These are phyloP conservation scores for Pectinophora gossypiella DNA, from an alignment of 1,140 invertebrate genomes.

Conservation along the genomic window DNA sequence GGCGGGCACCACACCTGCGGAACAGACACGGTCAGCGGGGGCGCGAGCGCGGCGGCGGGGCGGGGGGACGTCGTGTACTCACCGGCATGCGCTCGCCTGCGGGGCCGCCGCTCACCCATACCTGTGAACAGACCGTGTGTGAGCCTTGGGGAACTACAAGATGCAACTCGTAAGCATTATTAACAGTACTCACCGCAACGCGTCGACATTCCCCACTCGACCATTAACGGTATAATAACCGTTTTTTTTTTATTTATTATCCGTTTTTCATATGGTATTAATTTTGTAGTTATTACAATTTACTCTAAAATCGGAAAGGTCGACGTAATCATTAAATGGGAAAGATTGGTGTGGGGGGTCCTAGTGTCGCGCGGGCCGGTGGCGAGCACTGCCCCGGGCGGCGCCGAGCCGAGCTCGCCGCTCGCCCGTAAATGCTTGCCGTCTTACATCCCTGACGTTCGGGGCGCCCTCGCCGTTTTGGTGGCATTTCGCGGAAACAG, in stretches of 20 bases:
- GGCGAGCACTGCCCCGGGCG: constrained; percentile 9
- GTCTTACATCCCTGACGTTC: constrained; percentile 67
- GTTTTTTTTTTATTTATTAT: too few species aligned
- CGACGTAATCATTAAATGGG: too few species aligned
- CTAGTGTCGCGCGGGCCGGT: constrained; percentile 5
- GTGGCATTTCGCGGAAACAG: constrained; percentile 30
- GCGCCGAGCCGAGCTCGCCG: constrained; percentile 15
- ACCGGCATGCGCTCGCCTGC: constrained; percentile 49
- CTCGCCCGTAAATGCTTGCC: constrained; percentile 64
- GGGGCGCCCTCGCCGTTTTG: constrained; percentile 38
- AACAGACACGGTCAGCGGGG: too few species aligned
- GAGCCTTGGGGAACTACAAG: background rate
- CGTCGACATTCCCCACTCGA: too few species aligned
- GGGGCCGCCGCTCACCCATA: constrained; percentile 35
- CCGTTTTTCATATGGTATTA: too few species aligned
- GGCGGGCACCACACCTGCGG: constrained; percentile 95
- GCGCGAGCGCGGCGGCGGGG: constrained; percentile 96
- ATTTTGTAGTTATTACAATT: too few species aligned
- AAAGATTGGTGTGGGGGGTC: too few species aligned
- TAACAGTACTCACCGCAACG: background rate
- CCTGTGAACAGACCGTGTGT: constrained; percentile 23
- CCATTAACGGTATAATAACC: too few species aligned
- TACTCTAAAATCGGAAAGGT: too few species aligned
- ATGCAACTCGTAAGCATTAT: background rate
- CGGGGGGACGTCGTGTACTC: constrained; percentile 72